Percentiles rank a stretch among this genome's conserved stretches.
These are phyloP conservation scores for Dascyllus trimaculatus DNA, from an alignment of 2,113 vertebrate species.

Conservation along the genomic window DNA sequence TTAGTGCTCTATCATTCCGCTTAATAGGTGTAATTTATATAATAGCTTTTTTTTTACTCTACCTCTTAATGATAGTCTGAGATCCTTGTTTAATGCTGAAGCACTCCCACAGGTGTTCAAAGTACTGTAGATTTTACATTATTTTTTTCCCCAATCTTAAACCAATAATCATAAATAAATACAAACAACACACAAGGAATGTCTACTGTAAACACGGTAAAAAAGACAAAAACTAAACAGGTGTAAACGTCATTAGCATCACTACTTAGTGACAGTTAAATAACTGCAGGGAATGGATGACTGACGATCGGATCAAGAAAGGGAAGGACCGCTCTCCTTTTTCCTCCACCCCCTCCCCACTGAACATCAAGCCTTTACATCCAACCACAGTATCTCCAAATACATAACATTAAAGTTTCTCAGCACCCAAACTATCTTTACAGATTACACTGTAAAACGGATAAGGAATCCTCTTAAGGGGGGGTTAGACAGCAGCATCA, in stretches of 20 bases:
- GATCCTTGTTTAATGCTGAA: slow-evolving; percentile 91
- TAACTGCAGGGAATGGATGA: slow-evolving; percentile 84
- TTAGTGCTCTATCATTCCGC: slow-evolving; percentile 96
- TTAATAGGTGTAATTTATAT: slow-evolving; percentile 90
- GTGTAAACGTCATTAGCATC: slow-evolving; percentile 91
- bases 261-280: slow-evolving; percentile 89
- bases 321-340: slow-evolving; percentile 64
- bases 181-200: slow-evolving; percentile 97
- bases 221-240: slow-evolving; percentile 88
- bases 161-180: slow-evolving; percentile 99
- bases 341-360: slow-evolving; percentile 35
- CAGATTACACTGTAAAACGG: slow-evolving; percentile 78
- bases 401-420: slow-evolving; percentile 81
- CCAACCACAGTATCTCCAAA: slow-evolving; percentile 75
- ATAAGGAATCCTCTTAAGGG: slow-evolving; percentile 79
- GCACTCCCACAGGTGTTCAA: slow-evolving; percentile 90
- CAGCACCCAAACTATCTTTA: slow-evolving; percentile 77
- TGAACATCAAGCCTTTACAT: slow-evolving; percentile 81
- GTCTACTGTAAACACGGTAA: slow-evolving; percentile 97
- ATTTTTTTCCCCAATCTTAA: slow-evolving; percentile 81
- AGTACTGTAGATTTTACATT: slow-evolving; percentile 87
- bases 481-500: slow-evolving; percentile 85
- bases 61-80: slow-evolving; percentile 92
- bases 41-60: slow-evolving; percentile 86
- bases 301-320: slow-evolving; percentile 80